Evolutionary conservation across 2,888 invertebrate genomes (phyloP).

Genomic region (Hecatera dysodea): DNA sequence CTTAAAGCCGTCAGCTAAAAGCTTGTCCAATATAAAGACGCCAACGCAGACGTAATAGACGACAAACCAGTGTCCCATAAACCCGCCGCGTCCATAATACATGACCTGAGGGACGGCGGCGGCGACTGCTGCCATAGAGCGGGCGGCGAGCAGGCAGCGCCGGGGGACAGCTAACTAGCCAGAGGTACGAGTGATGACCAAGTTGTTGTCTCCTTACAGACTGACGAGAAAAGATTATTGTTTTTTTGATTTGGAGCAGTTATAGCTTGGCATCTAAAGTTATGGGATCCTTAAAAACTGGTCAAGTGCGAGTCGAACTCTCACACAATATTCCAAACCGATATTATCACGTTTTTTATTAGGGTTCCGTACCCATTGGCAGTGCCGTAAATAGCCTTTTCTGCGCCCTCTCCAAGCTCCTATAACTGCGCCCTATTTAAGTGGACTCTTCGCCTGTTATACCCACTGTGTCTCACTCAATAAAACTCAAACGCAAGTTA

Average conservation of each 20-base stretch:
- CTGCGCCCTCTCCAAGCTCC: too few species aligned
- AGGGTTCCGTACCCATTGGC: too few species aligned
- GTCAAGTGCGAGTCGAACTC: too few species aligned
- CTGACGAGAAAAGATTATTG: not conserved
- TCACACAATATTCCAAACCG: too few species aligned
- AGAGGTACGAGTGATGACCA: not conserved
- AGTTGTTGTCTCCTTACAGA: not conserved
- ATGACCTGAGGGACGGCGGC: constrained; percentile 31
- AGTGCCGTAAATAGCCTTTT: too few species aligned
- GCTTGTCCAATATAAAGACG: not conserved
- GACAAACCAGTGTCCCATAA: constrained; percentile 36
- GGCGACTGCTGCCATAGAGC: not conserved
- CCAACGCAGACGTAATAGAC: constrained; percentile 17
- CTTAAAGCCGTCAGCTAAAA: not conserved
- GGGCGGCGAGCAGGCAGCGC: constrained; percentile 27
- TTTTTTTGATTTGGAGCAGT: not conserved
- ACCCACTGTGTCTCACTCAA: too few species aligned
- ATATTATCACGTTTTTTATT: too few species aligned
- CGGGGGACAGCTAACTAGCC: constrained; percentile 38
- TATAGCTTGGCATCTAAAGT: too few species aligned
- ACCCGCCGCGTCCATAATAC: constrained; percentile 36
- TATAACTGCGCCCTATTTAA: too few species aligned
- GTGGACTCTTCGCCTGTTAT: too few species aligned
- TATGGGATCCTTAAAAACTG: too few species aligned
- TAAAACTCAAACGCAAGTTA: too few species aligned